Evolutionary conservation across 2,113 vertebrate species (phyloP).

Genomic region (Trochalopteron elliotii): DNA sequence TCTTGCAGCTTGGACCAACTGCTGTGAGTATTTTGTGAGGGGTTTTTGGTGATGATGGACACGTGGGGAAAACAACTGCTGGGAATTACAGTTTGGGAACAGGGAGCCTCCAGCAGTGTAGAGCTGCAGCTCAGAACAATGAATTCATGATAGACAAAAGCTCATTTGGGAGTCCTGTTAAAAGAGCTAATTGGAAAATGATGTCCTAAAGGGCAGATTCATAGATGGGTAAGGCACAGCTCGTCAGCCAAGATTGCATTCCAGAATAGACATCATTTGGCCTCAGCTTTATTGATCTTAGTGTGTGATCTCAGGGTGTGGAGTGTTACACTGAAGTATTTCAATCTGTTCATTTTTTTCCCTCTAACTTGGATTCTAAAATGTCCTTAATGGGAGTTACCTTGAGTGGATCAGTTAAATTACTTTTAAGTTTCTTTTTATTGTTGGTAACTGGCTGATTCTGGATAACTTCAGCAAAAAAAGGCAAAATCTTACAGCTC

Average conservation of each 20-base stretch:
- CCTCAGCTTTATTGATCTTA: neutral
- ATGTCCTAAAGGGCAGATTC: constrained; percentile 20
- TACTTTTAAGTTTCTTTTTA: neutral
- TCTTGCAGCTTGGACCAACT: neutral
- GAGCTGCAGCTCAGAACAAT: neutral
- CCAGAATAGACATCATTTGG: constrained; percentile 28
- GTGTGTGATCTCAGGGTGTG: constrained; percentile 33
- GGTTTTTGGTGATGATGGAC: neutral
- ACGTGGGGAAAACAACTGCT: neutral
- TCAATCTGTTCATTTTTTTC: neutral
- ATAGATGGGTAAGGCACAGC: neutral
- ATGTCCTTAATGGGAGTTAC: neutral
- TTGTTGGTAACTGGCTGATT: neutral
- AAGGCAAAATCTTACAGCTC: neutral
- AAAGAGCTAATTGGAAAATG: constrained; percentile 7
- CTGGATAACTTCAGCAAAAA: neutral
- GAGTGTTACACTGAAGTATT: neutral
- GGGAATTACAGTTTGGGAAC: neutral
- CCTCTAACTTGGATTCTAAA: neutral
- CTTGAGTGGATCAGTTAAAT: neutral
- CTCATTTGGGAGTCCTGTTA: constrained; percentile 20
- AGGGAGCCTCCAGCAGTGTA: neutral
- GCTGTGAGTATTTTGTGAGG: neutral
- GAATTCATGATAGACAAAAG: neutral
- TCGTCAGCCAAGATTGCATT: neutral